These are phyloP conservation scores for Drosophila anomalata DNA, from an alignment of 2,888 invertebrate genomes.

Conservation along the genomic window DNA sequence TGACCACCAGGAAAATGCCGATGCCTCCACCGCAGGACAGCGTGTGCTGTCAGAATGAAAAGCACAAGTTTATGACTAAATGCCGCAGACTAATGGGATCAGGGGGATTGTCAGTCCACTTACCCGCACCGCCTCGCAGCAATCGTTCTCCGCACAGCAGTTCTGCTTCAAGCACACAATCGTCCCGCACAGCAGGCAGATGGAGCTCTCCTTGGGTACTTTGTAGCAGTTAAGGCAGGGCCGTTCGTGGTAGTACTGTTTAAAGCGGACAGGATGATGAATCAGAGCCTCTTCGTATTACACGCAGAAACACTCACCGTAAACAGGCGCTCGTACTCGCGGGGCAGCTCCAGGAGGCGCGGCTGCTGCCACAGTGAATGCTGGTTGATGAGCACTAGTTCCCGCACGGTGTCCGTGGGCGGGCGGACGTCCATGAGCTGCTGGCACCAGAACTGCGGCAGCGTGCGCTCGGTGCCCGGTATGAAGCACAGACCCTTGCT, in stretches of 20 bases:
- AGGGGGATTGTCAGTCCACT: slow-evolving; percentile 46
- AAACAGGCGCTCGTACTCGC: slow-evolving; percentile 96
- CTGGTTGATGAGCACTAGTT: slow-evolving; percentile 88
- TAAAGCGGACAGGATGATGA: no score
- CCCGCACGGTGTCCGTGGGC: slow-evolving; percentile 84
- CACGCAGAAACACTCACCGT: slow-evolving; percentile 85
- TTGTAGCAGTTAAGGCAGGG: slow-evolving; percentile 94
- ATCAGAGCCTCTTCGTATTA: no score
- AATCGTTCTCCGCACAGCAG: slow-evolving; percentile 92
- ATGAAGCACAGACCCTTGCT: slow-evolving; percentile 87
- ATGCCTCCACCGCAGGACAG: slow-evolving; percentile 98
- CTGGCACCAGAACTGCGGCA: slow-evolving; percentile 88
- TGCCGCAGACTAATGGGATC: no score
- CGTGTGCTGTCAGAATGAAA: slow-evolving; percentile 88
- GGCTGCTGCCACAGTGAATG: slow-evolving; percentile 93
- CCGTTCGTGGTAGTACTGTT: slow-evolving; percentile 93
- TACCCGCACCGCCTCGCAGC: slow-evolving; percentile 93
- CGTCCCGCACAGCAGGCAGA: slow-evolving; percentile 96
- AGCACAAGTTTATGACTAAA: background rate
- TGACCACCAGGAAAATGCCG: slow-evolving; percentile 96
- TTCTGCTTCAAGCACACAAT: slow-evolving; percentile 95
- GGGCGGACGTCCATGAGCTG: slow-evolving; percentile 86
- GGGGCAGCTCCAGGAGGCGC: slow-evolving; percentile 92
- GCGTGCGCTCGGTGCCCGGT: slow-evolving; percentile 84
- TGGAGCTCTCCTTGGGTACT: slow-evolving; percentile 95